Base-by-base conservation (phyloP, 2,888 invertebrate genomes). In the Drosophila mettleri region DNA sequence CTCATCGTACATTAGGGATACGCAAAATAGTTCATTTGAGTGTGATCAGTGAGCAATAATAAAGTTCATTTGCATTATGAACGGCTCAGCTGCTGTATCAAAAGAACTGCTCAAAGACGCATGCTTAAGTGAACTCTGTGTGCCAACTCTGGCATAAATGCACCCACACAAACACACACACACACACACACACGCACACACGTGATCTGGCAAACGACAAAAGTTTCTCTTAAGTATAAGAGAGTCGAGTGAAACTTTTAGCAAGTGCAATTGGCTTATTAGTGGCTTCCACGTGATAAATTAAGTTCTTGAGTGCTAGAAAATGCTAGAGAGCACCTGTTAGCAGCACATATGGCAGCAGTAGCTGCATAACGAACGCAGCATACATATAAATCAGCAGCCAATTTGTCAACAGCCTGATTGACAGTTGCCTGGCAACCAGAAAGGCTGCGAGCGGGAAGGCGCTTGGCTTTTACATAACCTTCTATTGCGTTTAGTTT, bases 361-460 rank as follows among this genome's bases (percentile, higher is more conserved):
- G 27, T 16, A 39, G 9, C 33, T 34, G 6, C 27, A 14, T 22
- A 31, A 39, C 29, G 22, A 29, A 34, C 29, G 8, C 22, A 63
- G 20, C 61, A 29, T 48, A 38, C 31, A 22, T 61, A 34, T 49
- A 61, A 63, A 29, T 34, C 34, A 43, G 18, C 18, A 43, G 34
- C 65, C 65, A 64, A 66, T 49, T 41, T 48, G 48, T 54, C 64
- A 36, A 9, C 34, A 34, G 54, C 20, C 22, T 31, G 31, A 16
- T 48, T 58, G 45, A 33, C 57, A 39, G 57, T 65, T 65, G 58
- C 49, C 51, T 9, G 24, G 66, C 46, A 66, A 66, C 66, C 6
- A 8, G 1, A 7, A 41, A 41, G 41, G 0, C 9, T n/a, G 27
- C 16, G n/a, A 43, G 24, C 16, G 5, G 5, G 43, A 5, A 31